These are phyloP conservation scores for Ladona fulva DNA, from an alignment of 1,140 invertebrate species.

Conservation along the genomic window DNA sequence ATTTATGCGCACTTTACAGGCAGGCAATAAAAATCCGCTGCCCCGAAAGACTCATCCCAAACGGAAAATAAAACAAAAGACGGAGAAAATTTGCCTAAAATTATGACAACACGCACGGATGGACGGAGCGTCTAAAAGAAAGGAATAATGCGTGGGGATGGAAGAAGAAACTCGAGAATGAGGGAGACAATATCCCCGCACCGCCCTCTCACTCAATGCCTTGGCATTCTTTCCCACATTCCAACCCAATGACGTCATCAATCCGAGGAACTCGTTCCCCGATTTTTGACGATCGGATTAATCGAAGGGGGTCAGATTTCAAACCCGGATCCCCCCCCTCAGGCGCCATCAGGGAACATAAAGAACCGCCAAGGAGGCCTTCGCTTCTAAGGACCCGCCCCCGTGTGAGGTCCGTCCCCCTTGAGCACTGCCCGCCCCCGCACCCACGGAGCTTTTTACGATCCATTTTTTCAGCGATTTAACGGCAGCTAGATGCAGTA, in stretches of 20 bases:
- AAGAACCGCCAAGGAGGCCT: not conserved
- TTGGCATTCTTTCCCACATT: not conserved
- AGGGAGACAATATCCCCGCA: not conserved
- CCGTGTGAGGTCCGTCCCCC: not conserved
- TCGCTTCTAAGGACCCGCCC: not conserved
- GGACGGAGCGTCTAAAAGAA: not conserved
- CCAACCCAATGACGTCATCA: not conserved
- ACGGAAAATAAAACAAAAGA: not conserved
- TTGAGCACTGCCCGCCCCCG: not conserved
- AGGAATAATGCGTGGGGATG: not conserved
- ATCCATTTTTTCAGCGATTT: not conserved
- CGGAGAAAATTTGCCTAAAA: not conserved
- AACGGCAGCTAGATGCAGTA: conserved; percentile 7
- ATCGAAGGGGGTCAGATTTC: not conserved
- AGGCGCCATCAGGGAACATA: not conserved
- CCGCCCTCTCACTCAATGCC: not conserved
- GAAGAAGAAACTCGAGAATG: not conserved
- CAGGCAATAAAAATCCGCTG: not conserved
- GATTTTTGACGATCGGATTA: not conserved
- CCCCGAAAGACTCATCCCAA: not conserved
- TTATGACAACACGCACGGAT: not conserved
- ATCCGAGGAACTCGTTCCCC: not conserved
- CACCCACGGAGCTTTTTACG: not conserved
- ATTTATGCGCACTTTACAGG: not conserved
- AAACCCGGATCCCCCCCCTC: not conserved